Evolutionary conservation across 2,797 vertebrate genomes (phyloP), one percentile per base, ranked within the genome.

Genomic region (Champsocephalus esox): DNA sequence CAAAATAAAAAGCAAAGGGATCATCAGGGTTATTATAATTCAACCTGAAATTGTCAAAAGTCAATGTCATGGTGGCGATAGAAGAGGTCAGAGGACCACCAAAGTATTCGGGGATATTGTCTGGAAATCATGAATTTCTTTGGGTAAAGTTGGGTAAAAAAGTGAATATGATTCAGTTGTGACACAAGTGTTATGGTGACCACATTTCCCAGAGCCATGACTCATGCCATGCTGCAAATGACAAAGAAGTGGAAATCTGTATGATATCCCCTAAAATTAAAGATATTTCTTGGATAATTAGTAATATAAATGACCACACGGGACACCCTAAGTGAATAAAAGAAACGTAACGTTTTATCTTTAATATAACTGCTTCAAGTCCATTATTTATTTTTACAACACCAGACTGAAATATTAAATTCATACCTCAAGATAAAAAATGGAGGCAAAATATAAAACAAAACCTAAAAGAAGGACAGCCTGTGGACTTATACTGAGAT

Each of bases 281-380:
- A 56, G 1, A 5, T 50, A 10, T 67, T 21, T 59, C 8, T 16
- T 16, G 13, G 17, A 46, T 48, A 32, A 62, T 62, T 14, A 28
- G 0, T 5, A 2, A 9, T 32, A n/a, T 49, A 62, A 83, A 77
- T 73, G 34, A 83, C 17, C 60, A 81, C 68, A 66, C 59, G 63
- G 1, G 66, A 70, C 12, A 60, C 48, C 12, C 21, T 1, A 1
- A 73, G 58, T 68, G 32, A 79, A 78, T 78, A 87, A 87, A 83
- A 80, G 66, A 52, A 72, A 56, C 34, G 24, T 66, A 79, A 80
- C 49, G 57, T 81, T 86, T 88, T 75, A 84, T 79, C 24, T 83
- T 82, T 82, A 82, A 81, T 90, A 74, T 77, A 82, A 82, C 70
- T 55, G 66, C 66, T 78, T 80, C 46, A 80, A 75, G 43, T 54